Base-by-base conservation (phyloP, 1,140 invertebrate genomes). In the Steinernema khuongi region DNA sequence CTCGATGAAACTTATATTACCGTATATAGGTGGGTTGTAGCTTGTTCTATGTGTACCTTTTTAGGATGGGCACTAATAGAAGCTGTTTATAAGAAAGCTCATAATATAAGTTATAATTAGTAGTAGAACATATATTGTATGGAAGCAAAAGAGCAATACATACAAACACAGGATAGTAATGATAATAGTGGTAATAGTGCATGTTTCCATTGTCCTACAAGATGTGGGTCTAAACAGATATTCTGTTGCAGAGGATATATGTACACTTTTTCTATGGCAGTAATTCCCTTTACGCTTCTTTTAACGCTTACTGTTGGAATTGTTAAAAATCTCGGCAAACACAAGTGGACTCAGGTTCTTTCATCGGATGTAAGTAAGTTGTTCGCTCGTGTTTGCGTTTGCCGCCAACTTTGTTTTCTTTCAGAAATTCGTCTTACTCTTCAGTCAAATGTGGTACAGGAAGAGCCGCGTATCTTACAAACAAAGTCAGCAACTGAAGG, bases 11-110 rank as follows among this genome's bases (percentile, higher is more conserved):
- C 31, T 2, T 69, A 69, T 22, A 50, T 69, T 32, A 32, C 31
- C 31, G 41, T 69, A 69, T 69, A 69, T 28, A 14, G 68, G 68
- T 69, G 41, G 26, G 68, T 69, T 7, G n/a, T n/a, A n/a, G n/a
- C n/a, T n/a, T n/a, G n/a, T n/a, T n/a, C n/a, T n/a, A n/a, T n/a
- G n/a, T n/a, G n/a, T n/a, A n/a, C n/a, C n/a, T n/a, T n/a, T n/a
- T n/a, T n/a, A n/a, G n/a, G n/a, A n/a, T n/a, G n/a, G n/a, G n/a
- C n/a, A n/a, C n/a, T n/a, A n/a, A n/a, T n/a, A n/a, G n/a, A n/a
- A n/a, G n/a, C n/a, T n/a, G n/a, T n/a, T n/a, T n/a, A n/a, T n/a
- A n/a, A n/a, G n/a, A n/a, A n/a, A n/a, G n/a, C n/a, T n/a, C n/a
- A n/a, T n/a, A n/a, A n/a, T n/a, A n/a, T n/a, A n/a, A n/a, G n/a